Base-by-base conservation (phyloP, 2,888 invertebrate genomes). In the Carpatolechia fugitivella region DNA sequence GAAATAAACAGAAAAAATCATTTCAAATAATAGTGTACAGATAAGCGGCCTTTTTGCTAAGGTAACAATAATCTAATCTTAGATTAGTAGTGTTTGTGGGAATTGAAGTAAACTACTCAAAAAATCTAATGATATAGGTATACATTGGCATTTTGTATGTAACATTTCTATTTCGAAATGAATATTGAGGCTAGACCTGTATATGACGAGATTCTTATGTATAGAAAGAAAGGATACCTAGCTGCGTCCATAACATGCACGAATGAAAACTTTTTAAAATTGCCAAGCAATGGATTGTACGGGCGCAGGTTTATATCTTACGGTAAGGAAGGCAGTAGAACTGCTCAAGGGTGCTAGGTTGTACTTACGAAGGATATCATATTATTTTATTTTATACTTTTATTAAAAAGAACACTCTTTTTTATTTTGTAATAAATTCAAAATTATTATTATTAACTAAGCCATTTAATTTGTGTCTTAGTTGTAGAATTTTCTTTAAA, bases 291-390 rank as follows among this genome's bases (percentile, higher is more conserved):
- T 38, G 20, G 6, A 18, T 36, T n/a, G 54, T 65, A 61, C 66
- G 70, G 64, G 66, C 60, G 71, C 63, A 75, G 79, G 58, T 74
- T 62, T 64, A 69, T 68, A 74, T 72, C 73, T 70, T 68, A 71
- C 64, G 74, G 71, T 71, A 68, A 65, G 70, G 72, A 69, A 63
- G 76, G 86, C 87, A 87, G 87, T 87, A 11, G 76, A 76, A 87
- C 87, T 86, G 86, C 85, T 71, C 70, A 72, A 74, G 75, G 88
- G 88, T 89, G 88, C 87, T 50, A 14, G 50, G 38, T 88, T 80
- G 87, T 89, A 88, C 88, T 89, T 89, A 89, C 84, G 82, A 82
- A 72, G 85, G 85, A 83, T 83, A 81, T 81, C 68, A 75, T 73
- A 76, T 70, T 73, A 76, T 70, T 72, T 69, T 60, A 69, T 63